A percentile compares a stretch with the other conserved stretches of the same genome.
phyloP scores from a whole-genome alignment of 2,888 invertebrate species.

The Notodonta ziczac region DNA sequence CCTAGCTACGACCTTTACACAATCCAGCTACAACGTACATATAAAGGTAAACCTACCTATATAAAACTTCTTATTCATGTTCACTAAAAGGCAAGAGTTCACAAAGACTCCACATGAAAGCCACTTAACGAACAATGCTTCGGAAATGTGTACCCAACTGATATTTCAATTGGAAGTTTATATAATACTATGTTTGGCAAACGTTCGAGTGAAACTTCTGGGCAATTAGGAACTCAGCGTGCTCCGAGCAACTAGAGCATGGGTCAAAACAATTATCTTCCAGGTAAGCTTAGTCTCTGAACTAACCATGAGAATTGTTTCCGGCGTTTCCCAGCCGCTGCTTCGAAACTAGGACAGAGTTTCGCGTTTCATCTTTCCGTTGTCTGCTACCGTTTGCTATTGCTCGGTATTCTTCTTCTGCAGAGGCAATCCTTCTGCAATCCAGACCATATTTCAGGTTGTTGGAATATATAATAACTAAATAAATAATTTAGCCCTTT shows the following conservation, averaged over 20 bases:
- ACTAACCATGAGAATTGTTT: constrained; percentile 30
- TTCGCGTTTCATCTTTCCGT: background rate
- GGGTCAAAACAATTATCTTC: constrained; percentile 40
- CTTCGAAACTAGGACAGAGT: constrained; percentile 2
- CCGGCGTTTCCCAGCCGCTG: constrained; percentile 9
- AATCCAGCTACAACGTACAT: background rate
- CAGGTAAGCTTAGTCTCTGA: constrained; percentile 29
- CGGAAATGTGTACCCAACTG: background rate
- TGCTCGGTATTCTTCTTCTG: background rate
- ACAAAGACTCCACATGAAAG: constrained; percentile 1
- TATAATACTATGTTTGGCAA: constrained; percentile 19
- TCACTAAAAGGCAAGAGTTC: background rate
- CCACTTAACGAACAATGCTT: background rate
- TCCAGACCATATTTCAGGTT: too few relatives aligned
- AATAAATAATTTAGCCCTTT: too few relatives aligned
- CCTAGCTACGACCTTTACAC: background rate
- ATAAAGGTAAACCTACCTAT: background rate
- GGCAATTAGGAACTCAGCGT: constrained; percentile 38
- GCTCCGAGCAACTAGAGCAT: constrained; percentile 16
- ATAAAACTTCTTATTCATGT: background rate
- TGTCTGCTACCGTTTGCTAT: background rate
- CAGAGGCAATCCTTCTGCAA: too few relatives aligned
- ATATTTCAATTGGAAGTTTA: constrained; percentile 11
- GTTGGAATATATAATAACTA: too few relatives aligned
- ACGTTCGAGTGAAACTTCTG: constrained; percentile 30